These are phyloP conservation scores for Stylophora pistillata DNA, from an alignment of 64 coral and sea anemone species.

Conservation along the genomic window DNA sequence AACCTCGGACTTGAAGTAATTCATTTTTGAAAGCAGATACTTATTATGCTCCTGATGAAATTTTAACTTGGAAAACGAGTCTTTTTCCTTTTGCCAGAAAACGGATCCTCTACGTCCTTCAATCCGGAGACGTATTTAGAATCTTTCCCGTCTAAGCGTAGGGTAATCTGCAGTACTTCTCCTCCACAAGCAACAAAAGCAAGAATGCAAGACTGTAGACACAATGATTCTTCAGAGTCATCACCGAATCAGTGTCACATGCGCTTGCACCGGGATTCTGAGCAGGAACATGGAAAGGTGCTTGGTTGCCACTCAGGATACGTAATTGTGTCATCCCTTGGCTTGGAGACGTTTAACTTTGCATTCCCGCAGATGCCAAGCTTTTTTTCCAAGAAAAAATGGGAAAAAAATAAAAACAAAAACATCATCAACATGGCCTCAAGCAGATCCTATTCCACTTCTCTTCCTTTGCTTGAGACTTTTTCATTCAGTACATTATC, in stretches of 20 bases:
- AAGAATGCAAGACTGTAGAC: slow-evolving; percentile 57
- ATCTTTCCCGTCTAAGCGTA: slow-evolving; percentile 21
- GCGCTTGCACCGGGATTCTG: not conserved
- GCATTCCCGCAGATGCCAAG: not conserved
- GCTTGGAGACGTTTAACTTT: slow-evolving; percentile 58
- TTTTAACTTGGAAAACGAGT: not conserved
- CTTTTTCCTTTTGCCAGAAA: not conserved
- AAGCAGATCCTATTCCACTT: no score
- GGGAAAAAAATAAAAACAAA: not conserved
- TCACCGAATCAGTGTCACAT: not conserved
- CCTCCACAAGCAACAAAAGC: slow-evolving; percentile 21
- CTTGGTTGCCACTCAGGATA: slow-evolving; percentile 57
- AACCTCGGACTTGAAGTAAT: not conserved
- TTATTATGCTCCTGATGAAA: not conserved
- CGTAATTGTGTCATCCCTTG: slow-evolving; percentile 55
- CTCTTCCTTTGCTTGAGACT: no score
- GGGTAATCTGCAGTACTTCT: slow-evolving; percentile 35
- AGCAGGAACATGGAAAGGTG: slow-evolving; percentile 64
- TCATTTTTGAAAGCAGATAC: not conserved
- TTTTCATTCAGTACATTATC: no score
- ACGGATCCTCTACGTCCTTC: no score
- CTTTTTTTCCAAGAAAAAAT: not conserved
- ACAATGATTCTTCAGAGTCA: slow-evolving; percentile 12
- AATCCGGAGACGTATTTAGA: not conserved
- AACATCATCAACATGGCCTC: no score